Conservation (phyloP, 2,797 vertebrate genomes). For the Lates japonicus region DNA sequence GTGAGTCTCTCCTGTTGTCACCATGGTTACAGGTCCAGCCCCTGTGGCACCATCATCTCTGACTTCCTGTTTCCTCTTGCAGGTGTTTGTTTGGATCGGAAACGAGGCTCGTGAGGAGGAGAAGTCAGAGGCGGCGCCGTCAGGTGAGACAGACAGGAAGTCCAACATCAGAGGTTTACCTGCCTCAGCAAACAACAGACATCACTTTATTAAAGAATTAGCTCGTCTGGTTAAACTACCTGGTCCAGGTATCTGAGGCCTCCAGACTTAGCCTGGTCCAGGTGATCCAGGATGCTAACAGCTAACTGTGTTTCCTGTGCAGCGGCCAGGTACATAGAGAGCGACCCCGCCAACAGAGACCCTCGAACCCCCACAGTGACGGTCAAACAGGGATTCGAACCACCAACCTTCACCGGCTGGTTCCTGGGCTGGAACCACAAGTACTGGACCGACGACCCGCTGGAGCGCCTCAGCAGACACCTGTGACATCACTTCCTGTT, state of each 20-base stretch:
- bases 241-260: too few relatives aligned
- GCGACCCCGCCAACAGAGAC: slow-evolving; percentile 35
- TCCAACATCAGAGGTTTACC: too few relatives aligned
- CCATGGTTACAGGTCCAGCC: not conserved
- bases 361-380: slow-evolving; percentile 5
- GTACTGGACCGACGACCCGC: slow-evolving; percentile 8
- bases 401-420: slow-evolving; percentile 58
- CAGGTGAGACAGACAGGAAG: slow-evolving; percentile 36
- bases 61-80: not conserved
- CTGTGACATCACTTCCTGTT: slow-evolving; percentile 52
- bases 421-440: slow-evolving; percentile 57
- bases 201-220: not conserved
- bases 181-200: not conserved
- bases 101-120: slow-evolving; percentile 30
- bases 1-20: slow-evolving; percentile 49
- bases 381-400: slow-evolving; percentile 62
- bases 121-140: not conserved
- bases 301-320: not conserved
- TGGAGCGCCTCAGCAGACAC: not conserved
- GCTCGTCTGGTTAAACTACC: too few relatives aligned
- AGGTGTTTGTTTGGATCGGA: slow-evolving; percentile 66
- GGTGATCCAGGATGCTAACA: not conserved
- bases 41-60: not conserved
- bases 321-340: slow-evolving; percentile 54
- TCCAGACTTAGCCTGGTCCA: too few relatives aligned